Evolutionary conservation across 2,113 vertebrate genomes (phyloP).

Genomic region (Upupa epops): DNA sequence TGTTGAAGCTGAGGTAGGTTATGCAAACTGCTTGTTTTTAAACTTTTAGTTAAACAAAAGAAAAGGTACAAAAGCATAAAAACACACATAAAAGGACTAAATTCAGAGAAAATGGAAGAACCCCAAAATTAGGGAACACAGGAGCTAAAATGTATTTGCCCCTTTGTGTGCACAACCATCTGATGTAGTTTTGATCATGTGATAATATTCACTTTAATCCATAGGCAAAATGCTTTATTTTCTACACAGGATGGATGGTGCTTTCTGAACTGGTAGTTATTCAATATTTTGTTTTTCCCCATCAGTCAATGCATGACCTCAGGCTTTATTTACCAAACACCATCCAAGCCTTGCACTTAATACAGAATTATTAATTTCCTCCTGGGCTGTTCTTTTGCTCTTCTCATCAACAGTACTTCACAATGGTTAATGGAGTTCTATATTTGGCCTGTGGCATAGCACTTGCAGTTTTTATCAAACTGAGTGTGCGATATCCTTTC

Average conservation of each 20-base stretch:
- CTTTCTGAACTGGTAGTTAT: slow-evolving; percentile 51
- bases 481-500: slow-evolving; percentile 44
- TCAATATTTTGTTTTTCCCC: slow-evolving; percentile 57
- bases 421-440: slow-evolving; percentile 65
- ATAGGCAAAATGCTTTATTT: not conserved
- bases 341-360: slow-evolving; percentile 64
- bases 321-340: slow-evolving; percentile 68
- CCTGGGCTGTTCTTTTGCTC: slow-evolving; percentile 60
- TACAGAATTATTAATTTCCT: slow-evolving; percentile 72
- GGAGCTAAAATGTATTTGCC: not conserved
- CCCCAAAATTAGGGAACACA: not conserved
- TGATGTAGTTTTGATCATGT: not conserved
- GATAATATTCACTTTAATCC: not conserved
- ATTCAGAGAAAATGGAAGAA: not conserved
- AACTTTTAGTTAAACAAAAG: not conserved
- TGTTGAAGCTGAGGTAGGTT: not conserved
- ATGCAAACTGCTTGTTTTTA: not conserved
- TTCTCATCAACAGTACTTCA: slow-evolving; percentile 53
- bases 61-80: not conserved
- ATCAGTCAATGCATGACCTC: slow-evolving; percentile 58
- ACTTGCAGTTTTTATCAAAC: slow-evolving; percentile 52
- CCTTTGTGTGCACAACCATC: not conserved
- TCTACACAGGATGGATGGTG: not conserved
- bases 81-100: not conserved
- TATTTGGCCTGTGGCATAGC: slow-evolving; percentile 66